Evolutionary conservation across 2,113 vertebrate genomes (phyloP), one percentile per base, ranked within the genome.

Genomic region (Macquaria australasica): DNA sequence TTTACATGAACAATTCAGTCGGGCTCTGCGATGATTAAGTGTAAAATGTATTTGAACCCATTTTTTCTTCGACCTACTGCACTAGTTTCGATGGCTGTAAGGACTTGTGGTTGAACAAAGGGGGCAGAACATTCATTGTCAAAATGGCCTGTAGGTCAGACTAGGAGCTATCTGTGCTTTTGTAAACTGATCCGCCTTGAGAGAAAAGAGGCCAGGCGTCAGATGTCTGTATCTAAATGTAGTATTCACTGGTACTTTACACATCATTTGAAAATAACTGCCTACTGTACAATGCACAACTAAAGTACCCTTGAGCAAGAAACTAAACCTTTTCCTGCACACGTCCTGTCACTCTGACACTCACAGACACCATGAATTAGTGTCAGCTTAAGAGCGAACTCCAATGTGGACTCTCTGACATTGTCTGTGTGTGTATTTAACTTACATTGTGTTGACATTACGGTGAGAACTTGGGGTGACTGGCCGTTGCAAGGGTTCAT

Each of bases 401-500:
- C 10, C n/a, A 31, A 18, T 25, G 3, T 28, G 8, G 20, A n/a
- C 25, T 50, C 51, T 8, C n/a, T 43, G 10, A 50, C 28, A 79
- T 4, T 10, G 37, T 58, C 3, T 48, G 43, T 50, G 43, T 64
- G 18, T 64, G 63, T 41, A 15, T 45, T 76, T 5, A 66, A 97
- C 97, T 96, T 95, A 98, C 97, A 50, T 85, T 41, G 89, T 39
- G 67, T 59, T 89, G 0, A 79, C 45, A 9, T 91, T 92, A 81
- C 96, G 95, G 89, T 97, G 97, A 73, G 95, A 96, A 34, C 96
- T 81, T 0, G 98, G 98, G 0, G 98, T 99, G 83, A 98, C 96
- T 0, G 98, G 98, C 73, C 98, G 95, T 78, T 96, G 95, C n/a
- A 99, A 95, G 21, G 97, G 98, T 82, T 98, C 97, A 2, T 97